Conservation (phyloP, 2,113 vertebrate species). For the Triplophysa siluroides region DNA sequence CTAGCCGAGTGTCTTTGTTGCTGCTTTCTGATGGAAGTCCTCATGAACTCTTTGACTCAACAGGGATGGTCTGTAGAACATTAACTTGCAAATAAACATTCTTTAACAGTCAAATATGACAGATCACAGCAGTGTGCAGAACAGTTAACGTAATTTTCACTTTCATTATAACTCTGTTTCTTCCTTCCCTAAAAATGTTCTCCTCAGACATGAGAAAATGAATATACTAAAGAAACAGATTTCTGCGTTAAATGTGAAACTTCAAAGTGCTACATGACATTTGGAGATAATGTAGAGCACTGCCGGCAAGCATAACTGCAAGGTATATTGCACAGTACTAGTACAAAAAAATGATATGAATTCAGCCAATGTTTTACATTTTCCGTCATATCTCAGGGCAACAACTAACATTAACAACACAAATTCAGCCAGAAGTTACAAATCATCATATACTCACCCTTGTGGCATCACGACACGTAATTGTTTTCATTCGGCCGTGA, state of each 20-base stretch:
- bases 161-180: not conserved
- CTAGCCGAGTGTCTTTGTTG: not conserved
- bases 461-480: too few relatives aligned
- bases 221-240: not conserved
- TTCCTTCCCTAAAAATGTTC: not conserved
- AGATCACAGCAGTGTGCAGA: slow-evolving; percentile 10
- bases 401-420: not conserved
- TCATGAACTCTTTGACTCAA: not conserved
- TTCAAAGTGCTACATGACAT: not conserved
- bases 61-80: slow-evolving; percentile 23
- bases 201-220: not conserved
- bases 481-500: too few relatives aligned
- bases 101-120: not conserved
- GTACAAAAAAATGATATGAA: not conserved
- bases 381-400: not conserved
- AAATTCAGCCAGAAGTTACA: not conserved
- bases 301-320: not conserved
- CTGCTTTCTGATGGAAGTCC: not conserved
- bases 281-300: not conserved
- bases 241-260: not conserved
- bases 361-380: not conserved
- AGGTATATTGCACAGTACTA: too few relatives aligned
- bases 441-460: not conserved
- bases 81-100: slow-evolving; percentile 42
- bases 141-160: not conserved